phyloP scores from a whole-genome alignment of 1,140 invertebrate species.

The Macrocentrus cingulum region DNA sequence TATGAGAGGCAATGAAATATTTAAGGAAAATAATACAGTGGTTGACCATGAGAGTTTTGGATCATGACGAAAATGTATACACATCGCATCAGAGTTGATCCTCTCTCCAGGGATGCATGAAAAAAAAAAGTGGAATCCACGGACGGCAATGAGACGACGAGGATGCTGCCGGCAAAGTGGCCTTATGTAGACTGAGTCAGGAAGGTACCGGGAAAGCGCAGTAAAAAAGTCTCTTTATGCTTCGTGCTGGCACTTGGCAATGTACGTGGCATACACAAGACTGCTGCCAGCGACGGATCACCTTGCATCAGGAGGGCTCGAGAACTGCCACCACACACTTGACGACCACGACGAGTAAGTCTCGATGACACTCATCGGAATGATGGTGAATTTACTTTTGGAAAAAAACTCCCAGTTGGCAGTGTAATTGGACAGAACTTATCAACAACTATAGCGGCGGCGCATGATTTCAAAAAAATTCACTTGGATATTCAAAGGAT shows the following conservation, averaged over 20 bases:
- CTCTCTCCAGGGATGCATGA: slow-evolving; percentile 24
- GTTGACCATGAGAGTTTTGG: too few relatives aligned
- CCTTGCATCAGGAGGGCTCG: too few relatives aligned
- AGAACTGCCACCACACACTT: too few relatives aligned
- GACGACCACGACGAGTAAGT: background rate
- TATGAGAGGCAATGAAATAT: too few relatives aligned
- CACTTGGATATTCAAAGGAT: too few relatives aligned
- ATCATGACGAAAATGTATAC: too few relatives aligned
- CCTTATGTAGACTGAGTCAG: slow-evolving; percentile 51
- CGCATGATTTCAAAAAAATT: too few relatives aligned
- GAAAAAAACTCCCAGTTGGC: slow-evolving; percentile 9
- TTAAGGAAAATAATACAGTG: too few relatives aligned
- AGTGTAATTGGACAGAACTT: slow-evolving; percentile 7
- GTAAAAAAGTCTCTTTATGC: slow-evolving; percentile 36
- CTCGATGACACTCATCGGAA: background rate
- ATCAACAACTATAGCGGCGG: too few relatives aligned
- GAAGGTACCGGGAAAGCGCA: slow-evolving; percentile 44
- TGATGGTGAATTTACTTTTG: slow-evolving; percentile 9
- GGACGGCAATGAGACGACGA: slow-evolving; percentile 35
- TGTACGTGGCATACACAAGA: background rate
- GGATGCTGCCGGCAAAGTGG: slow-evolving; percentile 33
- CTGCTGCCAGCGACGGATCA: background rate
- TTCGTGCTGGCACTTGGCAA: slow-evolving; percentile 23
- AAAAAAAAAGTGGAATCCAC: slow-evolving; percentile 48
- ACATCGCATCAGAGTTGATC: slow-evolving; percentile 6